Evolutionary conservation across 1,140 invertebrate species (phyloP).

Genomic region (Drosophila gunungcola): DNA sequence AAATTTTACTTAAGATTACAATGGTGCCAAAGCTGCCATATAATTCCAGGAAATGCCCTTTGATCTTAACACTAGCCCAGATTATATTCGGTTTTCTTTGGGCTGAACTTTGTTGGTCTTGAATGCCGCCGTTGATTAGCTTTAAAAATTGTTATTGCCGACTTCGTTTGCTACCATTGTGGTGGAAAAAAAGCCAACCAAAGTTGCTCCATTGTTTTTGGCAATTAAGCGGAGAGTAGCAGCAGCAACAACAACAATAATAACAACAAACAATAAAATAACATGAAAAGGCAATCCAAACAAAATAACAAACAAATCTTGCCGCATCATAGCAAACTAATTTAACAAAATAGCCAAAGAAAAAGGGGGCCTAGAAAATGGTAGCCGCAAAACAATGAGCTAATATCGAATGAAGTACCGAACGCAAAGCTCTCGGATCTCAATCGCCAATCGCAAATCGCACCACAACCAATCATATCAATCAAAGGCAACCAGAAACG

Average conservation of each 20-base stretch:
- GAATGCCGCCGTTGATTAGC: slow-evolving; percentile 57
- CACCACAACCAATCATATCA: slow-evolving; percentile 68
- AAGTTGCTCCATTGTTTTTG: slow-evolving; percentile 46
- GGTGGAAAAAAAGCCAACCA: slow-evolving; percentile 1
- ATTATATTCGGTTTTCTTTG: slow-evolving; percentile 4
- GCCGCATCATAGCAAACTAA: slow-evolving; percentile 66
- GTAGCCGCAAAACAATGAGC: slow-evolving; percentile 40
- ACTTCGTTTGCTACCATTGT: slow-evolving; percentile 51
- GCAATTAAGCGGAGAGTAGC: slow-evolving; percentile 58
- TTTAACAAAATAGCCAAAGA: slow-evolving; percentile 50
- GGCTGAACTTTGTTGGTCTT: slow-evolving; percentile 5
- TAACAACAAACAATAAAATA: slow-evolving; percentile 41
- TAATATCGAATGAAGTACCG: slow-evolving; percentile 16
- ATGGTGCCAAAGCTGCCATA: neutral
- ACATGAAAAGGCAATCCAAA: slow-evolving; percentile 48
- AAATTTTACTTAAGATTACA: neutral
- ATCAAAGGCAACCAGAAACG: slow-evolving; percentile 63
- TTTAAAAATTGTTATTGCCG: slow-evolving; percentile 51
- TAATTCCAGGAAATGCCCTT: slow-evolving; percentile 11
- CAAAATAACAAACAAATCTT: slow-evolving; percentile 51
- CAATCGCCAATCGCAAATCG: slow-evolving; percentile 23
- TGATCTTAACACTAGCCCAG: neutral
- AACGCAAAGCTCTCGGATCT: slow-evolving; percentile 3
- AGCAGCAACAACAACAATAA: slow-evolving; percentile 34
- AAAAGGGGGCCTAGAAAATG: slow-evolving; percentile 9